Percentiles rank a stretch among this genome's conserved stretches.
phyloP scores from a whole-genome alignment of 2,888 invertebrate genomes.

The Pseudanteris insignis region DNA sequence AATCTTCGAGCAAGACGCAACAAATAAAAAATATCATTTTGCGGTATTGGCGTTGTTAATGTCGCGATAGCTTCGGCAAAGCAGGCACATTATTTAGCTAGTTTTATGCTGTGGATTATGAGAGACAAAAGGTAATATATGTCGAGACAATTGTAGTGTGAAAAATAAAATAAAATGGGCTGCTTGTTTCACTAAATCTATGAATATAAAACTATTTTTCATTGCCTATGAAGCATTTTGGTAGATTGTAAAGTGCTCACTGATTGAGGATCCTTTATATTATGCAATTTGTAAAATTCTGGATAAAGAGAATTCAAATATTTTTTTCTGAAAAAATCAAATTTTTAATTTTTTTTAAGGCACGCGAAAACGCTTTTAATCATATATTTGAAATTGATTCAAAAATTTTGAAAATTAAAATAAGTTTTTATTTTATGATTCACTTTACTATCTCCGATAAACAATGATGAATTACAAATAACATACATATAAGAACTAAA shows the following conservation, averaged over 20 bases:
- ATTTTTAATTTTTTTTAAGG: conserved; percentile 21
- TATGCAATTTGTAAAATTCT: too few species aligned
- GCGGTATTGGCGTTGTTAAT: conserved; percentile 38
- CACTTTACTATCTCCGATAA: conserved; percentile 35
- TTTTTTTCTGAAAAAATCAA: too few species aligned
- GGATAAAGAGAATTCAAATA: too few species aligned
- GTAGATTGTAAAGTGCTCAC: conserved; percentile 26
- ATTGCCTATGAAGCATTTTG: conserved; percentile 16
- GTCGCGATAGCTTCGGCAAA: conserved; percentile 43
- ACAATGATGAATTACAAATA: conserved; percentile 35
- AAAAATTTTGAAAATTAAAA: background rate
- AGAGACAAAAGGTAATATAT: conserved; percentile 37
- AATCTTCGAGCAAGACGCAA: conserved; percentile 36
- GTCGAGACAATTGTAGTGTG: conserved; percentile 29
- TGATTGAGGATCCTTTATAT: too few species aligned
- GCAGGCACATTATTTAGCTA: conserved; percentile 46
- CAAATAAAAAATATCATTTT: conserved; percentile 37
- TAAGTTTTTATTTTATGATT: background rate
- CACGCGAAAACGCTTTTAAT: conserved; percentile 33
- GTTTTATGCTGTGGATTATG: conserved; percentile 41
- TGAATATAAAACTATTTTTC: conserved; percentile 36
- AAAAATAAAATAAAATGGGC: conserved; percentile 9
- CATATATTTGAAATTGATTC: conserved; percentile 4
- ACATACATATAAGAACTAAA: conserved; percentile 31
- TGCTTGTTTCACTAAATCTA: conserved; percentile 29